Percentiles rank a stretch among this genome's conserved stretches.
Conservation (phyloP, 2,797 vertebrate species). For the Bradypodion pumilum region DNA sequence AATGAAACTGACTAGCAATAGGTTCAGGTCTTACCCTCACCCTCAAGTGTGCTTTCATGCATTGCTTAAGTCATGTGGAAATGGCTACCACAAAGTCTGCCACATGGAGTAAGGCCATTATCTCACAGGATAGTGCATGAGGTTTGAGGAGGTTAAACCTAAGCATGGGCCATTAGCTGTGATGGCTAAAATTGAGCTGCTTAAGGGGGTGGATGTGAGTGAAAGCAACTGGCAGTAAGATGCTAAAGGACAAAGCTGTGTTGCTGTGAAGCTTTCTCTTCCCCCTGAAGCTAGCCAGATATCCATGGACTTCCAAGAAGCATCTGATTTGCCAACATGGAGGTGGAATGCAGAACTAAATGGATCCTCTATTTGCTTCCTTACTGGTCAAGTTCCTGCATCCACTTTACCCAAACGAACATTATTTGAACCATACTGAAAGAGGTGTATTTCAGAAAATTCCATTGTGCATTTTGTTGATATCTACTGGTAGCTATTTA, state of each 20-base stretch:
- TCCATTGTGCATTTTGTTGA: not conserved
- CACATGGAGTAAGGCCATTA: not conserved
- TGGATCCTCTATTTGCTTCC: not conserved
- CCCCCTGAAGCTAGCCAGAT: too few relatives aligned
- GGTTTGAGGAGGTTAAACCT: not conserved
- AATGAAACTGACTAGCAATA: not conserved
- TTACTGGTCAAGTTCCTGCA: not conserved
- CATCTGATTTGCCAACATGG: not conserved
- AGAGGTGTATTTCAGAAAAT: not conserved
- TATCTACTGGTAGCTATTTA: not conserved
- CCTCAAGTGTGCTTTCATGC: not conserved
- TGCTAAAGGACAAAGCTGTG: too few relatives aligned
- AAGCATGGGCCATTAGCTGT: not conserved
- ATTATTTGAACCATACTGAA: not conserved
- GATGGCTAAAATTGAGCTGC: not conserved
- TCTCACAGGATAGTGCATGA: not conserved
- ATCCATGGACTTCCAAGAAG: not conserved
- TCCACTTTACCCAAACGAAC: not conserved
- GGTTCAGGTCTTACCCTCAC: not conserved
- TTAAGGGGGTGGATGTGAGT: too few relatives aligned
- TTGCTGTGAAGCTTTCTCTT: too few relatives aligned
- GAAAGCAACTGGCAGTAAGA: too few relatives aligned
- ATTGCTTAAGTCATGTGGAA: not conserved
- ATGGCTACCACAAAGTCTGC: not conserved
- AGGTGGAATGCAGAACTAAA: not conserved